phyloP scores from a whole-genome alignment of 1,140 invertebrate species.

The Agrypnia vestita region DNA sequence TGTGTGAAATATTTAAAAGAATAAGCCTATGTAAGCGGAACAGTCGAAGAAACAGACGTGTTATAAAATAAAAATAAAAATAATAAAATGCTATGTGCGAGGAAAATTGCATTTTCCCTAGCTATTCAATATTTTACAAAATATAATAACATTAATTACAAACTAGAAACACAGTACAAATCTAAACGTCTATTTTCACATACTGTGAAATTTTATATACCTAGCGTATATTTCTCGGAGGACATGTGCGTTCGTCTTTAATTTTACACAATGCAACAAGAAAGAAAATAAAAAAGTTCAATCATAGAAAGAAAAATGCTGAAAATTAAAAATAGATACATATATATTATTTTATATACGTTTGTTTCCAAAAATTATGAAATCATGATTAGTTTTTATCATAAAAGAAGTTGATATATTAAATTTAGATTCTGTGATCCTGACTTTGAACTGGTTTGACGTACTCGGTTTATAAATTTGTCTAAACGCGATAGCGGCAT shows the following conservation, averaged over 20 bases:
- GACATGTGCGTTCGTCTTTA: neutral
- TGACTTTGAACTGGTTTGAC: too few relatives aligned
- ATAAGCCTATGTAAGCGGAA: too few relatives aligned
- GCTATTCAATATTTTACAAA: slow-evolving; percentile 11
- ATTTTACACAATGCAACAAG: neutral
- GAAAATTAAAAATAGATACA: neutral
- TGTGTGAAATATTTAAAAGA: too few relatives aligned
- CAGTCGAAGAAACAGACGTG: too few relatives aligned
- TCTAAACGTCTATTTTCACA: slow-evolving; percentile 10
- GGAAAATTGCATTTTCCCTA: slow-evolving; percentile 36
- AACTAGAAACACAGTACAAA: slow-evolving; percentile 25
- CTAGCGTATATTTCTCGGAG: neutral
- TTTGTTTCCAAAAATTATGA: too few relatives aligned
- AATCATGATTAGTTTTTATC: too few relatives aligned
- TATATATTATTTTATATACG: too few relatives aligned
- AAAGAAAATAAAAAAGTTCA: neutral
- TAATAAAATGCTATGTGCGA: slow-evolving; percentile 12
- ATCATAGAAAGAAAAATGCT: neutral
- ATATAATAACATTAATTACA: neutral
- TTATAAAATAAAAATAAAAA: neutral
- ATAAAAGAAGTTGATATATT: too few relatives aligned
- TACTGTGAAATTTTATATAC: neutral
- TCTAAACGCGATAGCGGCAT: too few relatives aligned
- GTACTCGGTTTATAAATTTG: neutral
- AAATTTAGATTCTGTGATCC: neutral